These are phyloP conservation scores for Lasioglossum baleicum DNA, from an alignment of 1,140 invertebrate genomes.

Conservation along the genomic window DNA sequence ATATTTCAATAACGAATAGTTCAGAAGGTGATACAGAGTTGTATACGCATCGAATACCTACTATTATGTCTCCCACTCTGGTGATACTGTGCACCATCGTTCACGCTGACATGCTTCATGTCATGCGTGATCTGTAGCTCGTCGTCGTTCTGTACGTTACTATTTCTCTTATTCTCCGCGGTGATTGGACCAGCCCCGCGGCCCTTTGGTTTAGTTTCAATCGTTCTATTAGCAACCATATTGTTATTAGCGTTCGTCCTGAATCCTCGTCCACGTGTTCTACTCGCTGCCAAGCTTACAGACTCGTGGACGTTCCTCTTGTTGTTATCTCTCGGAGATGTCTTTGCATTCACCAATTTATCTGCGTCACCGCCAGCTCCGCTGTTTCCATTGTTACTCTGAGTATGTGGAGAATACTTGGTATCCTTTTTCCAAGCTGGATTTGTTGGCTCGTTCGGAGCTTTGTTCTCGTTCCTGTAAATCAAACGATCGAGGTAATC, in stretches of 20 bases:
- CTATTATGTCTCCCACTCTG: conserved; percentile 71
- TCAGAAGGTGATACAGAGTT: conserved; percentile 7
- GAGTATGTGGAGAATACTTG: conserved; percentile 62
- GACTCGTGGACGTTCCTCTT: conserved; percentile 72
- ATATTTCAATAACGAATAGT: not conserved
- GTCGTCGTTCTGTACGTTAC: conserved; percentile 64
- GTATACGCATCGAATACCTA: conserved; percentile 51
- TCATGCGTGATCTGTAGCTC: conserved; percentile 78
- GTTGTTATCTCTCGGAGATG: conserved; percentile 67
- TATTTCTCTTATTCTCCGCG: conserved; percentile 72
- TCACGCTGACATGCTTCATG: conserved; percentile 78
- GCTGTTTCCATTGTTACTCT: conserved; percentile 70
- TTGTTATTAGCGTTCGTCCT: conserved; percentile 75
- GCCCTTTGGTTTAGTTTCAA: conserved; percentile 76
- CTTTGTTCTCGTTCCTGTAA: conserved; percentile 74
- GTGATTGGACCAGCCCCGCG: conserved; percentile 65
- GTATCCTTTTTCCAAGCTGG: conserved; percentile 72
- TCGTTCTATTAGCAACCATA: conserved; percentile 70
- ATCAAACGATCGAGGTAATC: conserved; percentile 18
- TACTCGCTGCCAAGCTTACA: conserved; percentile 67
- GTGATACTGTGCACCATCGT: conserved; percentile 75
- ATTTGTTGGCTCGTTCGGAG: conserved; percentile 72
- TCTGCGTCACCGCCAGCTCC: conserved; percentile 62
- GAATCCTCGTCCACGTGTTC: conserved; percentile 74
- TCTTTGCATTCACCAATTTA: conserved; percentile 65